These are phyloP conservation scores for Phenacoccus solenopsis DNA, from an alignment of 1,140 invertebrate genomes.

Conservation along the genomic window DNA sequence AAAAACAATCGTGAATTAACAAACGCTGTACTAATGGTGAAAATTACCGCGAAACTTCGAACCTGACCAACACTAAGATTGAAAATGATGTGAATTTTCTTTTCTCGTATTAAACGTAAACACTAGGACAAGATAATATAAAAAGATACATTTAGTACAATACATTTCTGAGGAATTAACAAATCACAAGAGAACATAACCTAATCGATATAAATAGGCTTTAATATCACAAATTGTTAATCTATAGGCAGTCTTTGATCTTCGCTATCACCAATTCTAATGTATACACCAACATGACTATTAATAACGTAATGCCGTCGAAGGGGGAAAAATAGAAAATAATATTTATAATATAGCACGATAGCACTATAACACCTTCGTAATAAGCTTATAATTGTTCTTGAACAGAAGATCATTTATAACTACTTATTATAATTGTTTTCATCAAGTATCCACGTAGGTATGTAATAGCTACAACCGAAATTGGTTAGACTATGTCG, in stretches of 20 bases:
- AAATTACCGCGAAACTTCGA: neutral
- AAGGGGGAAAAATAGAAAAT: too few species aligned
- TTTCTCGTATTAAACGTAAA: neutral
- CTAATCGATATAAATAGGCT: conserved; percentile 9
- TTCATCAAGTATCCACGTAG: too few species aligned
- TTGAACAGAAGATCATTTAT: too few species aligned
- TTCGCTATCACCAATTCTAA: neutral
- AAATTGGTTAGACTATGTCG: too few species aligned
- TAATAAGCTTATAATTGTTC: too few species aligned
- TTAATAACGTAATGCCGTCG: too few species aligned
- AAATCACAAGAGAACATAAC: neutral
- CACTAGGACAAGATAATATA: neutral
- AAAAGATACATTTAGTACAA: neutral
- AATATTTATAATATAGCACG: too few species aligned
- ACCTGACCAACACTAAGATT: neutral
- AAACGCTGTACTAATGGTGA: neutral
- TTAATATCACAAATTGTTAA: conserved; percentile 16
- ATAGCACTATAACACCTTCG: too few species aligned
- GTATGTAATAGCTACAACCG: too few species aligned
- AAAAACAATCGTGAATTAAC: neutral
- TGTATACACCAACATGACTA: neutral
- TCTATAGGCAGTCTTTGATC: conserved; percentile 12
- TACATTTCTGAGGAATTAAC: conserved; percentile 6
- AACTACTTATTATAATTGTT: too few species aligned
- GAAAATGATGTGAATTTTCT: neutral